Percentiles rank a stretch among this genome's conserved stretches.
Conservation (phyloP, 2,113 vertebrate genomes). For the Numida meleagris region DNA sequence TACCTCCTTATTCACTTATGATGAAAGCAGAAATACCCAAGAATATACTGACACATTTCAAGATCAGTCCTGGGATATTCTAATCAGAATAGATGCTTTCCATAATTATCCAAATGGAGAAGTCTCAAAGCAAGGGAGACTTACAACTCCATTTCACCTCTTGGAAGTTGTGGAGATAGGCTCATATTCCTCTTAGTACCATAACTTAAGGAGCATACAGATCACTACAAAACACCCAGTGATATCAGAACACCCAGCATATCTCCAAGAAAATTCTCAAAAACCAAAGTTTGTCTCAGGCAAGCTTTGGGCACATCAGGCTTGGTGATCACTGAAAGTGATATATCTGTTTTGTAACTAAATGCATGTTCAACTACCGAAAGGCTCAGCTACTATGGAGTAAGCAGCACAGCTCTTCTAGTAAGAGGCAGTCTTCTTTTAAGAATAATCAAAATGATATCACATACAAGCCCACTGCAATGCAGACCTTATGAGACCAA, state of each 20-base stretch:
- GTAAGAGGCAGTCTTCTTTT: background rate
- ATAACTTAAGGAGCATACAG: background rate
- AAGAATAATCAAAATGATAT: background rate
- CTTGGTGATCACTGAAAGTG: background rate
- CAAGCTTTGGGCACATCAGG: background rate
- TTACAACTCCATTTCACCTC: background rate
- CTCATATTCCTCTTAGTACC: background rate
- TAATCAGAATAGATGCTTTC: background rate
- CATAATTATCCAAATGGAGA: background rate
- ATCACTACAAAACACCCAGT: background rate
- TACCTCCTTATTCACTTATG: background rate
- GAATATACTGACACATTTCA: background rate
- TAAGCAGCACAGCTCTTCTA: background rate
- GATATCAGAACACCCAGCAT: background rate
- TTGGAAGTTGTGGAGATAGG: background rate
- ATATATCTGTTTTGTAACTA: background rate
- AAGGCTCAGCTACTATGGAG: background rate
- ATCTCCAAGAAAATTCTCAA: background rate
- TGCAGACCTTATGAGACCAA: background rate
- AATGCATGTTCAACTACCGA: background rate
- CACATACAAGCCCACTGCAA: background rate
- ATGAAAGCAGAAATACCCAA: background rate
- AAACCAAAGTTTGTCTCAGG: background rate
- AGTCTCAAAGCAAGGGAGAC: background rate
- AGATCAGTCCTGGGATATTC: background rate